Conservation (phyloP, 2,113 vertebrate genomes). For the Podarcis cretensis region DNA sequence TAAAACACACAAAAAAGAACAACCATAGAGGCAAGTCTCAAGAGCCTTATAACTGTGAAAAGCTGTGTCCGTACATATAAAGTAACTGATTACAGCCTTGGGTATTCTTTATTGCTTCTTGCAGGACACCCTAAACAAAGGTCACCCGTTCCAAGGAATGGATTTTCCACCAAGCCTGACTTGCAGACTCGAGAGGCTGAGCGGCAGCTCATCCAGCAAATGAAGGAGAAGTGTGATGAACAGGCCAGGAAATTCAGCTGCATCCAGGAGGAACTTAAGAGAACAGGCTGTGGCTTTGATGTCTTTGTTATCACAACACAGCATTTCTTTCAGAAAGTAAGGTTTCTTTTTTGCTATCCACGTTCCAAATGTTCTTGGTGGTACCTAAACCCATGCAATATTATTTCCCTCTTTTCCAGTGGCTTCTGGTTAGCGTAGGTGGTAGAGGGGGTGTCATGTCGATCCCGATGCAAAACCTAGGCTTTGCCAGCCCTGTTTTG, state of each 20-base stretch:
- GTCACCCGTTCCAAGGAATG: constrained; percentile 73
- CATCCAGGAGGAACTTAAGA: constrained; percentile 81
- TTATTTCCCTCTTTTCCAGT: background rate
- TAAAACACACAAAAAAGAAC: background rate
- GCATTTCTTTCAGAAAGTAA: constrained; percentile 91
- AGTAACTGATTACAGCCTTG: background rate
- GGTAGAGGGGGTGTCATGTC: background rate
- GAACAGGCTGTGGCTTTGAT: constrained; percentile 82
- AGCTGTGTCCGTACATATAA: background rate
- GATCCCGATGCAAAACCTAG: background rate
- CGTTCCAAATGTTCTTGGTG: accelerated
- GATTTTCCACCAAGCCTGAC: constrained; percentile 74
- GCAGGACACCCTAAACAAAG: constrained; percentile 82
- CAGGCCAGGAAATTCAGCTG: constrained; percentile 82
- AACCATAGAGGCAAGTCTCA: background rate
- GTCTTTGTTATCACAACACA: constrained; percentile 89
- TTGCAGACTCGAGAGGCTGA: constrained; percentile 80
- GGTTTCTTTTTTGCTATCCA: background rate
- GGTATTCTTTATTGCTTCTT: constrained; percentile 35
- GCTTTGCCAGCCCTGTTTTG: too few relatives aligned
- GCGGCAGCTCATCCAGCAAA: constrained; percentile 81
- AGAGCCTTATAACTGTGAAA: background rate
- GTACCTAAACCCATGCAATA: background rate
- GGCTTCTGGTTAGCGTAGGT: too few relatives aligned
- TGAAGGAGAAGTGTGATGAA: constrained; percentile 86